These are phyloP conservation scores for Lampropteryx suffumata DNA, from an alignment of 2,888 invertebrate genomes.

Conservation along the genomic window DNA sequence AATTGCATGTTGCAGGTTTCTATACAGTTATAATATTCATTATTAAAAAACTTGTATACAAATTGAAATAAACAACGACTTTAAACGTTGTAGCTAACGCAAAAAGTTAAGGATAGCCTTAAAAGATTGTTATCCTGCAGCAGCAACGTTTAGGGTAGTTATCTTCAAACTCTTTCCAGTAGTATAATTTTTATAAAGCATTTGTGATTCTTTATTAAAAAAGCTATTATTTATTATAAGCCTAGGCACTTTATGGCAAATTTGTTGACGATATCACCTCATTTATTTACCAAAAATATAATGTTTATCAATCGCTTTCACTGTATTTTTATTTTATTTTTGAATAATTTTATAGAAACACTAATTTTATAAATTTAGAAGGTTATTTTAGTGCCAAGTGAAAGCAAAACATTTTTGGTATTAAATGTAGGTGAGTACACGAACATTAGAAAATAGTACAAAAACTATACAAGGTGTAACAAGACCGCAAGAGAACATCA, in stretches of 20 bases:
- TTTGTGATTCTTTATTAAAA: conserved; percentile 3
- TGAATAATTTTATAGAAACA: background rate
- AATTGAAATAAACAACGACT: too few relatives aligned
- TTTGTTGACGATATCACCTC: conserved; percentile 38
- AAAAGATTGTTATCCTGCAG: too few relatives aligned
- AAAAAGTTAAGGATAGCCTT: too few relatives aligned
- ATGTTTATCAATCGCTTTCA: background rate
- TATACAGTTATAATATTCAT: too few relatives aligned
- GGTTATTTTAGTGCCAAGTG: too few relatives aligned
- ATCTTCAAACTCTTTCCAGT: too few relatives aligned
- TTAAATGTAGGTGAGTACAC: conserved; percentile 14
- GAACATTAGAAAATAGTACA: background rate
- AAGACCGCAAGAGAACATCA: too few relatives aligned
- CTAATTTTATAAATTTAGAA: background rate
- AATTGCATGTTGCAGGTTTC: conserved; percentile 5
- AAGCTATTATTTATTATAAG: conserved; percentile 32
- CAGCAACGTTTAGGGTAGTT: too few relatives aligned
- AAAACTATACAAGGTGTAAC: background rate
- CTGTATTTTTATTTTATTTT: conserved; percentile 10
- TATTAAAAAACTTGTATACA: too few relatives aligned
- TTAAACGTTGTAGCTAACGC: too few relatives aligned
- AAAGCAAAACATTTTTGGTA: conserved; percentile 11
- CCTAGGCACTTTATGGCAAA: conserved; percentile 77
- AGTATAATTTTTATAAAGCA: background rate
- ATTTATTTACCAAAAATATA: conserved; percentile 15